Evolutionary conservation across 2,797 vertebrate genomes (phyloP).

Genomic region (Clarias platycephalus): DNA sequence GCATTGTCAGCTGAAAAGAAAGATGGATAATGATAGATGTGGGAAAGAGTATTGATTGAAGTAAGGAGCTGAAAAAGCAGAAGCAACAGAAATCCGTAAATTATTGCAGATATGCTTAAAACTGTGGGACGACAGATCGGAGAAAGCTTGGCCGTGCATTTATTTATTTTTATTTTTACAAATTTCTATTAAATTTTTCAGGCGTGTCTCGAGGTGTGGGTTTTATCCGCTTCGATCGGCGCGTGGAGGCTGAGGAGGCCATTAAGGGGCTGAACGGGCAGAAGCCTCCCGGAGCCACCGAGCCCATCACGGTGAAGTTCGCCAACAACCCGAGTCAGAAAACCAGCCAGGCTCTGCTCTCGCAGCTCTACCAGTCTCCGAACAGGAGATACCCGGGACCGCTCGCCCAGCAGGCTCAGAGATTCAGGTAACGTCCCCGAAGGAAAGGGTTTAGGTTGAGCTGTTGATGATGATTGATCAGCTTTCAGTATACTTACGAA

Average conservation of each 20-base stretch:
- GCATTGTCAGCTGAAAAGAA: not conserved
- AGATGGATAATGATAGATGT: not conserved
- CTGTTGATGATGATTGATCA: not conserved
- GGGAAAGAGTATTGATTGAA: too few species aligned
- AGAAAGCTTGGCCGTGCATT: not conserved
- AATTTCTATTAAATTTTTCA: slow-evolving; percentile 51
- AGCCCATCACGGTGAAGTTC: slow-evolving; percentile 98
- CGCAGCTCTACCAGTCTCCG: slow-evolving; percentile 97
- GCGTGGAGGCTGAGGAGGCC: slow-evolving; percentile 97
- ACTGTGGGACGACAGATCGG: not conserved
- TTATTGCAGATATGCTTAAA: not conserved
- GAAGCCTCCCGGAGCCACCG: slow-evolving; percentile 91
- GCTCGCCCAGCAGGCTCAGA: slow-evolving; percentile 95
- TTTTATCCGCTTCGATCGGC: slow-evolving; percentile 96
- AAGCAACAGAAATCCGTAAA: not conserved
- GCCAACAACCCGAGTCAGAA: slow-evolving; percentile 99
- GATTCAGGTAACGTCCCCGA: slow-evolving; percentile 84
- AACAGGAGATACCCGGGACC: slow-evolving; percentile 96
- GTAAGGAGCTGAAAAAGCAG: not conserved
- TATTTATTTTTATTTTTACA: not conserved
- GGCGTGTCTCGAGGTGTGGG: slow-evolving; percentile 95
- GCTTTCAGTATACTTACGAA: not conserved
- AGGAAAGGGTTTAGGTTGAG: not conserved
- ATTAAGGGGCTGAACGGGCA: slow-evolving; percentile 98
- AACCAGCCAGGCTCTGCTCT: slow-evolving; percentile 94